Percentiles rank a stretch among this genome's conserved stretches.
These are phyloP conservation scores for Atrina japonica DNA, from an alignment of 2,888 invertebrate species.

Conservation along the genomic window DNA sequence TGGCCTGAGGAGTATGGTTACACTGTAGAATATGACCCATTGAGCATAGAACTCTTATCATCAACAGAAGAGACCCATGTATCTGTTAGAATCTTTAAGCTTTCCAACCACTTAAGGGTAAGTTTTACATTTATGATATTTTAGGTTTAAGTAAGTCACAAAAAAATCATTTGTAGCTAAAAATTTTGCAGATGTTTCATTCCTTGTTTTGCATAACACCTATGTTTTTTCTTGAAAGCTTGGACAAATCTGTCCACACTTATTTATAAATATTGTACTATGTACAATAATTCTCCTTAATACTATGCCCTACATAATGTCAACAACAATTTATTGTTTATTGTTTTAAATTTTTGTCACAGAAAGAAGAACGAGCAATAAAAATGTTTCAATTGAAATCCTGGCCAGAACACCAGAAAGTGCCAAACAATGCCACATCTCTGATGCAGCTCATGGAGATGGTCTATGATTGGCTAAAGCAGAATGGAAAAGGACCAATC, in stretches of 20 bases:
- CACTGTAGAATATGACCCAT: conserved; percentile 72
- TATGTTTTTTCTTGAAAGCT: background rate
- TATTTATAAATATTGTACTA: too few relatives aligned
- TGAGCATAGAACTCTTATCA: conserved; percentile 73
- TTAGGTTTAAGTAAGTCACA: background rate
- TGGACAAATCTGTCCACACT: background rate
- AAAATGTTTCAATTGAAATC: conserved; percentile 77
- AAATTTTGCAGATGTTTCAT: too few relatives aligned
- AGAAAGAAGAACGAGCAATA: conserved; percentile 75
- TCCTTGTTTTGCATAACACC: background rate
- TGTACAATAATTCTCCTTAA: too few relatives aligned
- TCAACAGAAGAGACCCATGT: conserved; percentile 73
- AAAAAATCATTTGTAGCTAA: background rate
- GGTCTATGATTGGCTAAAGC: conserved; percentile 78
- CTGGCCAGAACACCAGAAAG: conserved; percentile 73
- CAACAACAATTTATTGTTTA: too few relatives aligned
- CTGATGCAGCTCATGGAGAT: conserved; percentile 72
- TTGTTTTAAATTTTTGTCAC: conserved; percentile 12
- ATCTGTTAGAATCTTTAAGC: conserved; percentile 71
- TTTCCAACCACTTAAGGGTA: conserved; percentile 73
- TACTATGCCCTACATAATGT: too few relatives aligned
- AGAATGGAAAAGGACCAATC: conserved; percentile 85
- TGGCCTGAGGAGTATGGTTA: conserved; percentile 79
- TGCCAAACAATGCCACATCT: conserved; percentile 69
- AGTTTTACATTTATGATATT: background rate